phyloP scores from a whole-genome alignment of 2,113 vertebrate genomes.

The Balaeniceps rex region DNA sequence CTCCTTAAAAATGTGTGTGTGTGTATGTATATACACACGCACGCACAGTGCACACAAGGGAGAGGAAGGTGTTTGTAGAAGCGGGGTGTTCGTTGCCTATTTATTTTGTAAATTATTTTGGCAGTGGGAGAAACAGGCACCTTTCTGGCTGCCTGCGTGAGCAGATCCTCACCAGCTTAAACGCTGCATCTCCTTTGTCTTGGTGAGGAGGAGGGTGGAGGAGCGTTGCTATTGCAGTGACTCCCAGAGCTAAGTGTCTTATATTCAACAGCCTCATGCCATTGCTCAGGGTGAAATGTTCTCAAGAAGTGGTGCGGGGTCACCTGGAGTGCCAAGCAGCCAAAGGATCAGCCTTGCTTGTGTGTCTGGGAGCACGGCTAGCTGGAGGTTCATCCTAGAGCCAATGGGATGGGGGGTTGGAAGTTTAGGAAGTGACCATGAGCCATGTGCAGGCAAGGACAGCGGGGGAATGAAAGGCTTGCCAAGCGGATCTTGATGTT shows the following conservation, averaged over 20 bases:
- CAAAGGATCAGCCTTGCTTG: background rate
- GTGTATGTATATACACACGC: background rate
- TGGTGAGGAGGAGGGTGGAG: background rate
- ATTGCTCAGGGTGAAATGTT: background rate
- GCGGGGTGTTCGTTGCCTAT: background rate
- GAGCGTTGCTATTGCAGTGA: background rate
- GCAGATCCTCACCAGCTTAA: background rate
- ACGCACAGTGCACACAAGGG: background rate
- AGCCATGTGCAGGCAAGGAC: background rate
- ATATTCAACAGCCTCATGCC: fast-evolving
- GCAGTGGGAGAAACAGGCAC: background rate
- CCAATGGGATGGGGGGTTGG: background rate
- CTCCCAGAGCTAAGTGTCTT: background rate
- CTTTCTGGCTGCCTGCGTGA: background rate
- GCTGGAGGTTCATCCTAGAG: background rate
- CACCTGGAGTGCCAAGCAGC: background rate
- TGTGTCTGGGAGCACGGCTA: background rate
- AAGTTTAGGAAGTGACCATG: background rate
- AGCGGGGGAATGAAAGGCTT: background rate
- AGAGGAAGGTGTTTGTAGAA: background rate
- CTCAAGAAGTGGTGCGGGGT: background rate
- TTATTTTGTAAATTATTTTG: background rate
- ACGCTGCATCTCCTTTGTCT: background rate
- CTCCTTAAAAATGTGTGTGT: background rate
- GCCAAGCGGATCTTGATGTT: background rate